Evolutionary conservation across 1,140 invertebrate genomes (phyloP).

Genomic region (Saccostrea echinata): DNA sequence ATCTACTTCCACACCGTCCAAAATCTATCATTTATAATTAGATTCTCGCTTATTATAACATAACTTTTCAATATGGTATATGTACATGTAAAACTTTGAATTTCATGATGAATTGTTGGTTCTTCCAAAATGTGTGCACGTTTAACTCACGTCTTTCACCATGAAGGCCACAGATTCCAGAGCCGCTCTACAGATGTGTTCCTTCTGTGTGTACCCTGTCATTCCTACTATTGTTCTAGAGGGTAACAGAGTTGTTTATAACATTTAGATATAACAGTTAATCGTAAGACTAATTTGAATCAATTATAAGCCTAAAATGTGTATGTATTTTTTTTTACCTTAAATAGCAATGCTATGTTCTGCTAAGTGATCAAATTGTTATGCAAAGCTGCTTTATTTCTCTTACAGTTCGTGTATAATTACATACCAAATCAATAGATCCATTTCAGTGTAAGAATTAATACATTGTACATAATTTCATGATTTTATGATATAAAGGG

Average conservation of each 20-base stretch:
- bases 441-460: too few species aligned
- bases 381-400: background rate
- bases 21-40: background rate
- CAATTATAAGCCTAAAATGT: background rate
- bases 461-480: background rate
- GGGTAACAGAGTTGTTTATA: background rate
- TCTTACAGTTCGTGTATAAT: background rate
- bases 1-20: constrained; percentile 26
- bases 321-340: background rate
- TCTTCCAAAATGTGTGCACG: background rate
- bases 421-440: too few species aligned
- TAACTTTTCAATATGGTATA: background rate
- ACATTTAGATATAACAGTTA: too few species aligned
- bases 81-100: background rate
- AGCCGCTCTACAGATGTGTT: constrained; percentile 51
- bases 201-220: constrained; percentile 33
- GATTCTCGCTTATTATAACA: background rate
- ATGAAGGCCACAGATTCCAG: constrained; percentile 44
- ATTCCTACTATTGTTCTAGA: constrained; percentile 46
- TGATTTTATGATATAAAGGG: background rate
- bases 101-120: background rate
- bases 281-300: background rate
- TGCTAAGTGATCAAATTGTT: background rate
- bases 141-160: constrained; percentile 27
- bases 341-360: background rate